Base-by-base conservation (phyloP, 2,113 vertebrate species). In the Pseudorasbora parva region DNA sequence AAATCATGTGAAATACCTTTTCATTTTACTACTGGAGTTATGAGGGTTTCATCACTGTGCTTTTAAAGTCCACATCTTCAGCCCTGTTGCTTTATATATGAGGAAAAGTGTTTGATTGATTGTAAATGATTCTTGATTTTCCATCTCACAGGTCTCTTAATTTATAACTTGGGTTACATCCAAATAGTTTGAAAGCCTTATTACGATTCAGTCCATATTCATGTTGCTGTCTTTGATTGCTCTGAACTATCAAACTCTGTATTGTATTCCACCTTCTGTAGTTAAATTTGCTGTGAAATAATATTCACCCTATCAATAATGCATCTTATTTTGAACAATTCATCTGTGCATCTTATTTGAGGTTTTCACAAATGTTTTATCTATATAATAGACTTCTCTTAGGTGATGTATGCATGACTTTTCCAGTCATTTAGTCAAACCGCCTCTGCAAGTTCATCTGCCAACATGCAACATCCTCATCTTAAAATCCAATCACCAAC, bases 1-100 rank as follows among this genome's bases (percentile, higher is more conserved):
- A 77, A 77, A 83, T 68, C 33, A 15, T 41, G 30, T 2, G 47
- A 33, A 66, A 54, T 83, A 54, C 72, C 47, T 45, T 2, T 71
- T 45, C n/a, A 5, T 68, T 68, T 83, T 45, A 78, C 12, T 25
- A 5, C 54, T 43, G 14, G 7, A 60, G 54, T 60, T 60, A 2
- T 8, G 54, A 21, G 56, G n/a, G 5, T 83, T 83, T 54, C 73
- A 56, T 66, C 30, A 54, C 14, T 3, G 10, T 64, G 2, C 15
- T 64, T 75, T 54, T 30, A 25, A 47, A 23, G 66, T 43, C 19
- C 19, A 30, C 14, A 19, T 5, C 49, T 41, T 76, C 14, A 25
- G 27, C 25, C 66, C 8, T 66, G 19, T 30, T 27, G n/a, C 15
- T 72, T 57, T 56, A 59, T 14, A n/a, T 45, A 51, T 60, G 19